phyloP scores from a whole-genome alignment of 2,113 vertebrate genomes.

The Odontophorus gujanensis region DNA sequence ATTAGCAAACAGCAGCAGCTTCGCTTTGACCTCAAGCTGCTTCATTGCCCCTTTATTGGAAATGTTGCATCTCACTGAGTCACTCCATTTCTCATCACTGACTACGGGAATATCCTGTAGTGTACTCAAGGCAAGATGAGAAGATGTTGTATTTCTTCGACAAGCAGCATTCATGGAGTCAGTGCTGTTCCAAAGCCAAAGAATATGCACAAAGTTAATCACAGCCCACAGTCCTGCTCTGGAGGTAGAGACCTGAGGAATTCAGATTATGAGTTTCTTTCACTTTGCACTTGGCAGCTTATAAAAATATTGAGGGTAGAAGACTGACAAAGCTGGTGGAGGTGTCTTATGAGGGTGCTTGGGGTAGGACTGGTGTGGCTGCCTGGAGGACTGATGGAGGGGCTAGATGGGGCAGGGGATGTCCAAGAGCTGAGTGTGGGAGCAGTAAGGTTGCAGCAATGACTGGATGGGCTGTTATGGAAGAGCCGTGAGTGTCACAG shows the following conservation, averaged over 20 bases:
- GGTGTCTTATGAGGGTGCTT: not conserved
- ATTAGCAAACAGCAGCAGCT: not conserved
- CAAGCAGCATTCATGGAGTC: not conserved
- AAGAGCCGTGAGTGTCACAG: not conserved
- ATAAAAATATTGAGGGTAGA: not conserved
- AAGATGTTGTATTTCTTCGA: not conserved
- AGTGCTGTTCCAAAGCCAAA: not conserved
- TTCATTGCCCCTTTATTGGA: conserved; percentile 18
- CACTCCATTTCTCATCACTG: not conserved
- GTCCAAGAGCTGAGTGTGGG: not conserved
- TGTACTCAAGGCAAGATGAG: not conserved
- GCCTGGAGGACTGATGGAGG: not conserved
- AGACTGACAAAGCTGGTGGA: not conserved
- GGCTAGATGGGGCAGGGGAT: not conserved
- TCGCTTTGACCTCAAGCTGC: not conserved
- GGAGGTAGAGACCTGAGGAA: not conserved
- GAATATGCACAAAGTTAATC: not conserved
- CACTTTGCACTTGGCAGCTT: not conserved
- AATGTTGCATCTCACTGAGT: not conserved
- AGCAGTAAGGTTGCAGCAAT: not conserved
- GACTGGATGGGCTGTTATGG: not conserved
- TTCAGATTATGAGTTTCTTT: not conserved
- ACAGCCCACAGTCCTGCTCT: not conserved
- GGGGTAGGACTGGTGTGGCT: not conserved
- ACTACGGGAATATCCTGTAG: not conserved